Conservation (phyloP, 2,797 vertebrate species). For the Hyperoplus immaculatus region DNA sequence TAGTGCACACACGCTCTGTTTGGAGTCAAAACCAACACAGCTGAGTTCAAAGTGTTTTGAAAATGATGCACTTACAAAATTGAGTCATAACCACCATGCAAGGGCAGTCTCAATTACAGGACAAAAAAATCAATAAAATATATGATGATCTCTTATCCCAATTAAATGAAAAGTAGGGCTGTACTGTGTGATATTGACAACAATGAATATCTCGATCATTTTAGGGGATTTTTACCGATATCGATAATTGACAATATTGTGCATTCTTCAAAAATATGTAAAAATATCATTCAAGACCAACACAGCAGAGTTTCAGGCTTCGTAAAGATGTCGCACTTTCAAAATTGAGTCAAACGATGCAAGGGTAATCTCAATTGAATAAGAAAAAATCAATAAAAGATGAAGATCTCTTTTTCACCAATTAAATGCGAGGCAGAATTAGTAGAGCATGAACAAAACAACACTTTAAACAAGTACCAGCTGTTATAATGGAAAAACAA, state of each 20-base stretch:
- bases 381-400: neutral
- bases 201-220: too few relatives aligned
- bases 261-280: too few relatives aligned
- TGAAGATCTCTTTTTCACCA: neutral
- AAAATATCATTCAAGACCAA: neutral
- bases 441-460: neutral
- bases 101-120: neutral
- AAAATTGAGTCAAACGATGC: slow-evolving; percentile 17
- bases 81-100: slow-evolving; percentile 2
- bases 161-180: neutral
- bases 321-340: slow-evolving; percentile 10
- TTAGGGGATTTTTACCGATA: too few relatives aligned
- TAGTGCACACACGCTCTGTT: slow-evolving; percentile 19
- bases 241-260: too few relatives aligned
- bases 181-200: too few relatives aligned
- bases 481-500: neutral
- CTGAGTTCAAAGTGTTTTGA: neutral
- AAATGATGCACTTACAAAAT: slow-evolving; percentile 12
- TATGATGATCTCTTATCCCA: neutral
- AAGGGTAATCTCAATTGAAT: neutral
- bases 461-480: neutral
- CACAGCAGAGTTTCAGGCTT: neutral
- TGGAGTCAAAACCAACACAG: neutral
- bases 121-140: neutral
- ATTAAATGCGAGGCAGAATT: neutral